A percentile compares a stretch with the other conserved stretches of the same genome.
phyloP scores from a whole-genome alignment of 1,140 invertebrate species.

The Microplitis mediator region DNA sequence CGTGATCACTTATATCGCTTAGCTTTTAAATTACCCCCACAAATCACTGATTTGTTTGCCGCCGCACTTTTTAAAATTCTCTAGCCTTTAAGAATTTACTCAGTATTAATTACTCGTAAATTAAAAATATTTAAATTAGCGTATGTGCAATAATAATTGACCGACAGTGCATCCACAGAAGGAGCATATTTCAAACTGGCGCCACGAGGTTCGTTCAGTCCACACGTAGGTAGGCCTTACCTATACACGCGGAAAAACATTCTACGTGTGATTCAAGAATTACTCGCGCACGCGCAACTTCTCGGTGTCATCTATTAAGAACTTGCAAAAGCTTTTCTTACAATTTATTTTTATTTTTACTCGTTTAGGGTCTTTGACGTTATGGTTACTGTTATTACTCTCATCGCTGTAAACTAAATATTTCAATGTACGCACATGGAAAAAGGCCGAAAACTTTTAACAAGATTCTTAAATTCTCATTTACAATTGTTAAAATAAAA shows the following conservation, averaged over 20 bases:
- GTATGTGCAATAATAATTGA: not conserved
- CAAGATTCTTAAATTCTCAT: too few relatives aligned
- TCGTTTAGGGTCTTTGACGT: too few relatives aligned
- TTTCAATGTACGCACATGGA: too few relatives aligned
- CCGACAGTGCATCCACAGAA: constrained; percentile 57
- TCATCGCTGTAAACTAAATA: too few relatives aligned
- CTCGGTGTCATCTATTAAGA: constrained; percentile 8
- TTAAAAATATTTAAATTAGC: too few relatives aligned
- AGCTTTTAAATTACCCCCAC: not conserved
- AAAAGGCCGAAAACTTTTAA: too few relatives aligned
- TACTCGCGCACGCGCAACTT: constrained; percentile 44
- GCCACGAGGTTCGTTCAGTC: constrained; percentile 51
- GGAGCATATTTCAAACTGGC: constrained; percentile 61
- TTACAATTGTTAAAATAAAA: too few relatives aligned
- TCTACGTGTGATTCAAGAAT: constrained; percentile 31
- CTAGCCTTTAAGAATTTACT: too few relatives aligned
- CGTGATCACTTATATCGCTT: not conserved
- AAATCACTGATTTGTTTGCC: not conserved
- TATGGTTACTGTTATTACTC: too few relatives aligned
- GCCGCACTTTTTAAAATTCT: not conserved
- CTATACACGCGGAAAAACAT: constrained; percentile 37
- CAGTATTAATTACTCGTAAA: too few relatives aligned
- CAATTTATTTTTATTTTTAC: not conserved
- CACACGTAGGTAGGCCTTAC: constrained; percentile 49
- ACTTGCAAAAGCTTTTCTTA: constrained; percentile 5